Evolutionary conservation across 2,113 vertebrate species (phyloP).

Genomic region (Gobio gobio): DNA sequence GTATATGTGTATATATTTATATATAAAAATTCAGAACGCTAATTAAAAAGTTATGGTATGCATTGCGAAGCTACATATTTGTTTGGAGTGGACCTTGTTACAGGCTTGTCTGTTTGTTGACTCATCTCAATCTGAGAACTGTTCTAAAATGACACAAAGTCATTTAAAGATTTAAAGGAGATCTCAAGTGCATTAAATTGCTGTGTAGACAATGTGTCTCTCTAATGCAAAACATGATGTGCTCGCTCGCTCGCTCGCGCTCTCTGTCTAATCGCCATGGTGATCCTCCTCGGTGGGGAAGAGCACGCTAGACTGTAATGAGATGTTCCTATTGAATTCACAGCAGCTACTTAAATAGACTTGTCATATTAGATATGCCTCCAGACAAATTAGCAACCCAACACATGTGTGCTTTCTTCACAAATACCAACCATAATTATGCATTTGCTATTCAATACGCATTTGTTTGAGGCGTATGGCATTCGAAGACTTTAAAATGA

Average conservation of each 20-base stretch:
- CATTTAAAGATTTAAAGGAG: constrained; percentile 24
- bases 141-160: constrained; percentile 12
- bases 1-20: no score
- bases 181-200: constrained; percentile 50
- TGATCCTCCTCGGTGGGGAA: constrained; percentile 47
- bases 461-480: constrained; percentile 44
- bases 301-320: constrained; percentile 56
- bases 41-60: not conserved
- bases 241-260: constrained; percentile 25
- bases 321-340: constrained; percentile 63
- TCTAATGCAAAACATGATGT: constrained; percentile 46
- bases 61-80: not conserved
- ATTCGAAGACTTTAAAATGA: constrained; percentile 17
- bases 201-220: constrained; percentile 41
- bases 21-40: no score
- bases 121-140: constrained; percentile 21
- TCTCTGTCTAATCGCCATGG: constrained; percentile 59
- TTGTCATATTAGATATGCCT: constrained; percentile 61
- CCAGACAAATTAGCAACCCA: constrained; percentile 62
- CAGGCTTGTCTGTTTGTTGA: not conserved
- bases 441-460: constrained; percentile 43
- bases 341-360: constrained; percentile 61
- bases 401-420: constrained; percentile 55
- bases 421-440: constrained; percentile 59
- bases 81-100: not conserved